Base-by-base conservation (phyloP, 2,888 invertebrate genomes). In the Heteropelma amictum region DNA sequence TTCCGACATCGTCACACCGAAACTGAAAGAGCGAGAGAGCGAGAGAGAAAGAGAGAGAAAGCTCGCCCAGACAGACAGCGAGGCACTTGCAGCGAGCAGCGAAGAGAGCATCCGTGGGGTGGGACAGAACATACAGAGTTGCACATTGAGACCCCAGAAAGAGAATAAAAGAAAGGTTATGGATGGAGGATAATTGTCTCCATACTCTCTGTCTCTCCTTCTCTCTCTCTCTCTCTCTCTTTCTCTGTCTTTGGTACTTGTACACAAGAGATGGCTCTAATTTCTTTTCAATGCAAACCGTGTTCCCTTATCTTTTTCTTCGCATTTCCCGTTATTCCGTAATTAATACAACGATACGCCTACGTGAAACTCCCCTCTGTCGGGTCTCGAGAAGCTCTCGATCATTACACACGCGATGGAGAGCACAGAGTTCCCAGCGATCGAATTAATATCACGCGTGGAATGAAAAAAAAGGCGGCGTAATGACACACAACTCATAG, bases 71-170 rank as follows among this genome's bases (percentile, higher is more conserved):
- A 60, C 49, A 49, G 54, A 61, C 63, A 38, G 63, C 54, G 56
- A 33, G 67, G 63, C 70, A 70, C 65, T 65, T 42, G 60, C 67
- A 56, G n/a, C 38, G 35, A 35, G 56, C 61, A 53, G 60, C 35
- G 33, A 60, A 49, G 53, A 53, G 69, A 61, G 68, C 63, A 70
- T 74, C 63, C 64, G 45, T 53, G 19, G n/a, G 17, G 10, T 28
- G 47, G 47, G 21, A 14, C 21, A 28, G 26, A 14, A 23, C 26
- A 12, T 17, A 35, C 17, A 35, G 56, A 56, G 7, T 49, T 54
- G 38, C 56, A 47, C 40, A 64, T 51, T 38, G 7, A 14, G 12
- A 21, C 12, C 14, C 7, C 19, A 14, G 28, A 30, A 30, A 30
- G 30, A 23, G 26, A n/a, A 2, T 47, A 33, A 33, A 40, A 28